phyloP scores from a whole-genome alignment of 2,888 invertebrate genomes.

The Ormyrus labotus region DNA sequence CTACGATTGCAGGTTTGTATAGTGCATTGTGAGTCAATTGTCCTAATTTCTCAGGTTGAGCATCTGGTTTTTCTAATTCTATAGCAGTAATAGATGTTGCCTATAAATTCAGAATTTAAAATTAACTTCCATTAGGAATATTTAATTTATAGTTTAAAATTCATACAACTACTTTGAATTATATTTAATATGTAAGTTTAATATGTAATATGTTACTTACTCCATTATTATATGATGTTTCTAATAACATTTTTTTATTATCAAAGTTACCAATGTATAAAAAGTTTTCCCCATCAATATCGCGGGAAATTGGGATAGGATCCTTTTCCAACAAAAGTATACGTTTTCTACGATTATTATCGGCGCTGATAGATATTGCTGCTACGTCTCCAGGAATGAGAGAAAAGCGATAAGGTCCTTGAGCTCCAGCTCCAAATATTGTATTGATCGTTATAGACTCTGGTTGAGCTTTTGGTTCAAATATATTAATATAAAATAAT shows the following conservation, averaged over 20 bases:
- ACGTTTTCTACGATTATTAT: constrained; percentile 71
- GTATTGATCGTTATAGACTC: constrained; percentile 70
- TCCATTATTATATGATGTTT: constrained; percentile 73
- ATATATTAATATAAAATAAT: constrained; percentile 81
- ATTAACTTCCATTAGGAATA: not conserved
- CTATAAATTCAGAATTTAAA: constrained; percentile 60
- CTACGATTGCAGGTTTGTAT: constrained; percentile 76
- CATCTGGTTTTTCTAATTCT: constrained; percentile 59
- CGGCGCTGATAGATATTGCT: constrained; percentile 68
- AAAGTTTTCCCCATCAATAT: constrained; percentile 70
- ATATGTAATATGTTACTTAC: constrained; percentile 66
- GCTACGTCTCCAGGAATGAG: constrained; percentile 68
- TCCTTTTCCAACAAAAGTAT: constrained; percentile 69
- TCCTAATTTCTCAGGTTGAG: constrained; percentile 44
- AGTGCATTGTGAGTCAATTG: constrained; percentile 69
- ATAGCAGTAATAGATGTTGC: constrained; percentile 68
- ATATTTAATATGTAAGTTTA: not conserved
- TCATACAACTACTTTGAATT: too few relatives aligned
- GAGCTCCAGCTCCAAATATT: constrained; percentile 71
- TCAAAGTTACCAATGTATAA: constrained; percentile 71
- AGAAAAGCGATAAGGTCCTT: constrained; percentile 70
- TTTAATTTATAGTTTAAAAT: too few relatives aligned
- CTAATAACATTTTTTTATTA: constrained; percentile 73
- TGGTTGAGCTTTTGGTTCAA: constrained; percentile 66
- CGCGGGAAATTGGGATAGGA: constrained; percentile 71